Percentiles rank a stretch among this genome's conserved stretches.
These are phyloP conservation scores for Zosterops pallidus DNA, from an alignment of 2,113 vertebrate species.

Conservation along the genomic window DNA sequence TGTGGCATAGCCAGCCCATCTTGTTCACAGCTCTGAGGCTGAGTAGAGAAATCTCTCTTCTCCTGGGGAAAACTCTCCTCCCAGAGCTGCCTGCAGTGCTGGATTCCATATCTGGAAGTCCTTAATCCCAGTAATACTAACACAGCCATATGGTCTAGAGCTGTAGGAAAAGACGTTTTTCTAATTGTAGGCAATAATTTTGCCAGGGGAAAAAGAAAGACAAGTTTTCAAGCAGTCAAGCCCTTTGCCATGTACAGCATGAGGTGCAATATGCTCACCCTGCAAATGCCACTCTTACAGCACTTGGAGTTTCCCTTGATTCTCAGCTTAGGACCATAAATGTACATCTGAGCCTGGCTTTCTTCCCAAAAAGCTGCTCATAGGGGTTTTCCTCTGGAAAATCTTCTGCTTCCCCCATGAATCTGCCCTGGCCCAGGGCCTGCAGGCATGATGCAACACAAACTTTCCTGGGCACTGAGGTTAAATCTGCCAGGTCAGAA, in stretches of 20 bases:
- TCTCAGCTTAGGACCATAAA: neutral
- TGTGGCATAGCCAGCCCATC: neutral
- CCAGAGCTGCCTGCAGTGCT: neutral
- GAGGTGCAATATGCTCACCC: rapidly evolving
- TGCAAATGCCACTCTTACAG: neutral
- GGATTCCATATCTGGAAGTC: neutral
- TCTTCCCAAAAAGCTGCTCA: neutral
- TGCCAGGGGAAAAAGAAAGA: neutral
- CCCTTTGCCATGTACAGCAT: neutral
- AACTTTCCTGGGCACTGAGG: rapidly evolving
- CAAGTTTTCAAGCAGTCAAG: neutral
- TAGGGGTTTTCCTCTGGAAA: conserved; percentile 37
- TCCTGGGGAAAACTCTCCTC: neutral
- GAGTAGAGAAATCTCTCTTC: neutral
- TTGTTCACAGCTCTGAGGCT: neutral
- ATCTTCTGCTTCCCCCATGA: neutral
- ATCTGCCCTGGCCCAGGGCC: neutral
- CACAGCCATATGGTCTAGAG: neutral
- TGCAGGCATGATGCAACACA: neutral
- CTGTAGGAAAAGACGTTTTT: neutral
- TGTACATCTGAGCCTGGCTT: neutral
- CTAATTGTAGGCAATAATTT: neutral
- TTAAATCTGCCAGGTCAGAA: neutral
- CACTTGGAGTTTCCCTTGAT: neutral
- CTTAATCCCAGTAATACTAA: neutral